Conservation (phyloP, 2,888 invertebrate species). For the Gnatocerus cornutus region DNA sequence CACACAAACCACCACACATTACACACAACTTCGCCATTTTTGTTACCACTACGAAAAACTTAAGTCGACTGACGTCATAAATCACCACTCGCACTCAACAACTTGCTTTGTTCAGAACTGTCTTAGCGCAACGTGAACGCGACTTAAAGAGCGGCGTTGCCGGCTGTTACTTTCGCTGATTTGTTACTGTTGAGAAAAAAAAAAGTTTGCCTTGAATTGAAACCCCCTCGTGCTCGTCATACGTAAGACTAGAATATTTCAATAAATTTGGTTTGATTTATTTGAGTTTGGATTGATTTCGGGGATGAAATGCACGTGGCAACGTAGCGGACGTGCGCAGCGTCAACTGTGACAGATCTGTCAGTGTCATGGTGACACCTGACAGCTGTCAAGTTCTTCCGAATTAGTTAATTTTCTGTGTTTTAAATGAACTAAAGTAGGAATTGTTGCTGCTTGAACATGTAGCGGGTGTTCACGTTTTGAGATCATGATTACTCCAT, state of each 20-base stretch:
- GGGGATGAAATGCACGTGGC: too few relatives aligned
- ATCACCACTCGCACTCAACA: slow-evolving; percentile 38
- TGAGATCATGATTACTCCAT: slow-evolving; percentile 64
- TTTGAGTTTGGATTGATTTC: too few relatives aligned
- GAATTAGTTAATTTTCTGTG: not conserved
- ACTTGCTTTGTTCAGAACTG: slow-evolving; percentile 33
- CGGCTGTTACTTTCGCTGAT: not conserved
- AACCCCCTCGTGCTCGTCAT: too few relatives aligned
- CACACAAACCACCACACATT: slow-evolving; percentile 60
- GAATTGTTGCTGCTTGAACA: slow-evolving; percentile 18
- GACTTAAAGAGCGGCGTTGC: slow-evolving; percentile 27
- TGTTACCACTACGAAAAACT: slow-evolving; percentile 55
- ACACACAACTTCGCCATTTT: slow-evolving; percentile 64
- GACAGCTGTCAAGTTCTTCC: slow-evolving; percentile 12
- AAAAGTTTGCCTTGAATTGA: too few relatives aligned
- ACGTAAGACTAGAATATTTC: too few relatives aligned
- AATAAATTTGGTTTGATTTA: too few relatives aligned
- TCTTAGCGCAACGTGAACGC: slow-evolving; percentile 29
- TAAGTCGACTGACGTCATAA: slow-evolving; percentile 48
- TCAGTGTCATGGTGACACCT: slow-evolving; percentile 3
- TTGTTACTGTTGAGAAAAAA: too few relatives aligned
- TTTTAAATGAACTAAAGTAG: not conserved
- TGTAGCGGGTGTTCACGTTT: slow-evolving; percentile 27
- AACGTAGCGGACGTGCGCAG: too few relatives aligned
- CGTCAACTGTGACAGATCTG: slow-evolving; percentile 12